Evolutionary conservation across 2,888 invertebrate species (phyloP).

Genomic region (Drosophila meridiana): DNA sequence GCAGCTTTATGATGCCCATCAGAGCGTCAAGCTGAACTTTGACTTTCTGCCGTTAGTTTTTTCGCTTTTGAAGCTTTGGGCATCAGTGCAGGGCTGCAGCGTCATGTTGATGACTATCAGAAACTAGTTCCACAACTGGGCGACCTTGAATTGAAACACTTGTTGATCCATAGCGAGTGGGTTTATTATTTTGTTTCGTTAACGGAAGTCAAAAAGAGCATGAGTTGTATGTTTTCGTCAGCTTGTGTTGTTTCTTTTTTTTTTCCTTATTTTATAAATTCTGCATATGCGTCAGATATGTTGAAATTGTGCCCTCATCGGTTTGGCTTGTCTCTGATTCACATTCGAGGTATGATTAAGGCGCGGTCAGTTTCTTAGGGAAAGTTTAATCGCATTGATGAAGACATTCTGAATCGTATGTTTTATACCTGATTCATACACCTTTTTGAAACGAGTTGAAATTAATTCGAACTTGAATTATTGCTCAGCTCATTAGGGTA

Average conservation of each 20-base stretch:
- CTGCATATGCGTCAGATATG: constrained; percentile 40
- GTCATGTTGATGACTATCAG: constrained; percentile 31
- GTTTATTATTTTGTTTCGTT: constrained; percentile 28
- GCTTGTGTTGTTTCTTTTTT: constrained; percentile 1
- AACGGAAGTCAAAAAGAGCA: constrained; percentile 44
- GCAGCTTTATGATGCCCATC: constrained; percentile 31
- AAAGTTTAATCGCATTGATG: constrained; percentile 28
- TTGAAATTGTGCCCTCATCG: constrained; percentile 9
- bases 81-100: constrained; percentile 28
- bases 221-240: constrained; percentile 34
- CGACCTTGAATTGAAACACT: constrained; percentile 64
- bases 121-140: constrained; percentile 49
- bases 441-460: constrained; percentile 15
- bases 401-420: constrained; percentile 25
- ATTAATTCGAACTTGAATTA: constrained; percentile 25
- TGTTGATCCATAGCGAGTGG: constrained; percentile 14
- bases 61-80: constrained; percentile 11
- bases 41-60: constrained; percentile 49
- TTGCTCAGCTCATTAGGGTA: constrained; percentile 20
- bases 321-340: constrained; percentile 25
- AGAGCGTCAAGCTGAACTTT: constrained; percentile 43
- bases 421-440: constrained; percentile 21
- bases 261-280: neutral
- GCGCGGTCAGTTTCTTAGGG: constrained; percentile 29
- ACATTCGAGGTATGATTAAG: constrained; percentile 31